Base-by-base conservation (phyloP, 2,113 vertebrate genomes). In the Ceyx cyanopectus region DNA sequence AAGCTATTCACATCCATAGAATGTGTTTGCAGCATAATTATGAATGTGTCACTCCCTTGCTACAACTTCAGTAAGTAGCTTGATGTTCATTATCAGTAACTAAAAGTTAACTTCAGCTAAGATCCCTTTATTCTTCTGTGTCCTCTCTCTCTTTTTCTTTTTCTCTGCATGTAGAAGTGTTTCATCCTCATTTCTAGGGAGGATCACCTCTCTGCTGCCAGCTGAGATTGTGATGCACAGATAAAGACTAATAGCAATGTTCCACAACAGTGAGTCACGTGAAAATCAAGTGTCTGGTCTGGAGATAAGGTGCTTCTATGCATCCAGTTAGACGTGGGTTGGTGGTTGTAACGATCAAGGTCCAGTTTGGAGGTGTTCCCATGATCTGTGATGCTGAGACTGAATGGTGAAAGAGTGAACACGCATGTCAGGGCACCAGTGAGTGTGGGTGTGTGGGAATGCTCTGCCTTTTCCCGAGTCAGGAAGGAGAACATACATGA, bases 41-140 rank as follows among this genome's bases (percentile, higher is more conserved):
- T 63, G 57, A 41, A 50, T 65, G 29, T 19, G 15, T 60, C 48
- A 15, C 14, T 89, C n/a, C 48, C 43, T 51, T 72, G 48, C 30
- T 62, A 34, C 23, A 85, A 56, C 30, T 81, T 81, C 29, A 16
- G 11, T 41, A 41, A 84, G 48, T 53, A 27, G 18, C 48, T 70
- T 54, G 60, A 48, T 75, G 30, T 82, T 91, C 81, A 34, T 89
- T 81, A 72, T 61, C 60, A 69, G 51, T 85, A 93, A 68, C 30
- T 75, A 57, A 20, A 89, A 88, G n/a, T 72, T 65, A 26, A 72
- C 61, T 88, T 87, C 65, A 67, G 21, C 54, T 81, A 67, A 63
- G 30, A 63, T 29, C 10, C 2, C 8, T 37, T 66, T 43, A 27
- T 61, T 21, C 10, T 56, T 61, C 26, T 75, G 40, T 58, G n/a